Evolutionary conservation across 2,888 invertebrate genomes (phyloP).

Genomic region (Athalia cordata): DNA sequence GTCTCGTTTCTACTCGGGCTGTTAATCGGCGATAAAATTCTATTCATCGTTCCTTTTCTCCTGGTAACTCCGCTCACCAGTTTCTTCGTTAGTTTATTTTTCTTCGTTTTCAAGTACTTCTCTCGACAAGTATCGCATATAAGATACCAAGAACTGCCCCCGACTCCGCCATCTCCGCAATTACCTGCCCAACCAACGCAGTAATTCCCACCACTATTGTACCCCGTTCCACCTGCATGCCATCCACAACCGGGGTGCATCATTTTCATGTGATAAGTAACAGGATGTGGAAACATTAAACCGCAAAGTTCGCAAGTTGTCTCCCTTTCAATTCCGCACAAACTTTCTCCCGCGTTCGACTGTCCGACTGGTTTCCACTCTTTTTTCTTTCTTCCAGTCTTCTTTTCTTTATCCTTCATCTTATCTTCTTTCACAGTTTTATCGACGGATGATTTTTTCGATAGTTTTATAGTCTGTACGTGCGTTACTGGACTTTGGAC

Average conservation of each 20-base stretch:
- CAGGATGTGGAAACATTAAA: slow-evolving; percentile 83
- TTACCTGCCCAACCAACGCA: slow-evolving; percentile 92
- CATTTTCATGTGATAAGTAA: slow-evolving; percentile 94
- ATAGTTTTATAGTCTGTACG: slow-evolving; percentile 59
- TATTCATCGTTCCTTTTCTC: slow-evolving; percentile 59
- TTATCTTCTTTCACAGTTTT: slow-evolving; percentile 69
- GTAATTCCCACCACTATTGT: slow-evolving; percentile 92
- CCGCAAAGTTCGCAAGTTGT: slow-evolving; percentile 91
- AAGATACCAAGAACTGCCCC: slow-evolving; percentile 91
- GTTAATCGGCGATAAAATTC: slow-evolving; percentile 66
- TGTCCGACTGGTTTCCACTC: slow-evolving; percentile 72
- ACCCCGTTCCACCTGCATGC: slow-evolving; percentile 90
- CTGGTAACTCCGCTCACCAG: slow-evolving; percentile 63
- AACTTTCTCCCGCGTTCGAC: slow-evolving; percentile 52
- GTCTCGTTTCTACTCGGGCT: slow-evolving; percentile 73
- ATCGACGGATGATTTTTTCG: slow-evolving; percentile 53
- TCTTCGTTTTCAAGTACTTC: slow-evolving; percentile 77
- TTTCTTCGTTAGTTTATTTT: slow-evolving; percentile 65
- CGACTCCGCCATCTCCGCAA: slow-evolving; percentile 90
- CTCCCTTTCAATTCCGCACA: slow-evolving; percentile 65
- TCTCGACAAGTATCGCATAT: slow-evolving; percentile 94
- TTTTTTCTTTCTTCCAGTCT: slow-evolving; percentile 77
- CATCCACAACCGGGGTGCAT: slow-evolving; percentile 94
- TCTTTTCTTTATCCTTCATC: slow-evolving; percentile 74
- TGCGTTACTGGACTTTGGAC: slow-evolving; percentile 76